Base-by-base conservation (phyloP, 2,797 vertebrate species). In the Channa striata region DNA sequence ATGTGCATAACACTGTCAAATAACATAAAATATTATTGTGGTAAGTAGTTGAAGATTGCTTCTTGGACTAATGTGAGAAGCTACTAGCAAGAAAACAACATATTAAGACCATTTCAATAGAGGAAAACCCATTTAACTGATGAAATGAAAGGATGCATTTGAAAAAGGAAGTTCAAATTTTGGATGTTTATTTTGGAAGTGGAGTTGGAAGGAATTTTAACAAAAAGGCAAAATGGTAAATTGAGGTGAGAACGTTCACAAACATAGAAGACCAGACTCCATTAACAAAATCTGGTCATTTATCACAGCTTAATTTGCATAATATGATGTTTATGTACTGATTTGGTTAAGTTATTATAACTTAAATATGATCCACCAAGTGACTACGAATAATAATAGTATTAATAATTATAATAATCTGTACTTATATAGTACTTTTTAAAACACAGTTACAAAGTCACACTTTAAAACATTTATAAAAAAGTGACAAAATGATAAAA, bases 91-190 rank as follows among this genome's bases (percentile, higher is more conserved):
- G 13, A 34, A 1, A 21, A 34, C 58, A 53, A 42, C 19, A 54
- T 33, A 39, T 48, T 52, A n/a, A n/a, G 34, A 37, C 23, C 36
- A 63, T 23, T 30, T 5, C 14, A 42, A 19, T 59, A 73, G n/a
- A 33, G 14, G 0, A 36, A 16, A 11, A 21, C 34, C 14, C 1
- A 11, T 34, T 23, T 14, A 13, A 19, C 36, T 19, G 4, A 51
- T 11, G 9, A 37, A 46, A 65, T 13, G 10, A 51, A 14, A 33
- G 39, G 13, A 16, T 40, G 39, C 16, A 40, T 40, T 16, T 14
- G 3, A 40, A 16, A 40, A 4, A 16, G 16, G 37, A n/a, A n/a
- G n/a, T n/a, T 39, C 37, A 8, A 39, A 39, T 10, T 39, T 39
- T 39, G 37, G 8, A 11, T 14, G 6, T 40, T 40, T 16, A 4